phyloP scores from a whole-genome alignment of 2,888 invertebrate genomes.

The Prosopocoilus inquinatus region DNA sequence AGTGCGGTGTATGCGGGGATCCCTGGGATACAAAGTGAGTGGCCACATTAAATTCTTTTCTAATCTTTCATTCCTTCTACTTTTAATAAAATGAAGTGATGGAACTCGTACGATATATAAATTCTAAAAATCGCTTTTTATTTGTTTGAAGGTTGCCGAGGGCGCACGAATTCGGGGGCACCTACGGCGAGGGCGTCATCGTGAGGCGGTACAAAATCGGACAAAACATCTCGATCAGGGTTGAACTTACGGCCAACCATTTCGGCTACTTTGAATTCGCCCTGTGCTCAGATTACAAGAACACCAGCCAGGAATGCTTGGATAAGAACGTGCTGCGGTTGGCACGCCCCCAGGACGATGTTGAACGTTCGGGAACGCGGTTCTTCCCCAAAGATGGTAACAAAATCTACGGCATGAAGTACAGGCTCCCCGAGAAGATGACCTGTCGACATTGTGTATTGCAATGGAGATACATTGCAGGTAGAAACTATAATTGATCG shows the following conservation, averaged over 20 bases:
- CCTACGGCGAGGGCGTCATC: conserved; percentile 78
- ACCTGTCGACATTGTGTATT: conserved; percentile 80
- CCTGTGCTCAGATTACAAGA: conserved; percentile 70
- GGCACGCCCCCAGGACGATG: conserved; percentile 46
- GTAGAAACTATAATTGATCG: no score
- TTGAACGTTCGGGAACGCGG: conserved; percentile 56
- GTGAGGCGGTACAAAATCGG: conserved; percentile 74
- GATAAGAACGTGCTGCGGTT: conserved; percentile 68
- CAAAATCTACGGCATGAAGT: conserved; percentile 71
- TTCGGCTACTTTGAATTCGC: conserved; percentile 84
- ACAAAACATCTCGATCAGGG: conserved; percentile 67
- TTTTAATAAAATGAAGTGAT: no score
- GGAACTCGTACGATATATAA: background rate
- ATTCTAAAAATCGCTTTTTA: conserved; percentile 12
- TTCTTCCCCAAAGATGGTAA: conserved; percentile 78
- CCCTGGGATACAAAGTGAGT: conserved; percentile 66
- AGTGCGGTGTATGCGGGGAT: conserved; percentile 86
- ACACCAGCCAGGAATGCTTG: conserved; percentile 73
- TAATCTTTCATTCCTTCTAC: background rate
- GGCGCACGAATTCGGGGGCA: conserved; percentile 79
- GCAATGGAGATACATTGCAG: conserved; percentile 87
- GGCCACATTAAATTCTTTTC: background rate
- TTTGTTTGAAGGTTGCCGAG: conserved; percentile 57
- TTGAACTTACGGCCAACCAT: conserved; percentile 87
- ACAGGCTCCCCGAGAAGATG: conserved; percentile 55